phyloP scores from a whole-genome alignment of 2,888 invertebrate species.

The Nemapogon koenigi region DNA sequence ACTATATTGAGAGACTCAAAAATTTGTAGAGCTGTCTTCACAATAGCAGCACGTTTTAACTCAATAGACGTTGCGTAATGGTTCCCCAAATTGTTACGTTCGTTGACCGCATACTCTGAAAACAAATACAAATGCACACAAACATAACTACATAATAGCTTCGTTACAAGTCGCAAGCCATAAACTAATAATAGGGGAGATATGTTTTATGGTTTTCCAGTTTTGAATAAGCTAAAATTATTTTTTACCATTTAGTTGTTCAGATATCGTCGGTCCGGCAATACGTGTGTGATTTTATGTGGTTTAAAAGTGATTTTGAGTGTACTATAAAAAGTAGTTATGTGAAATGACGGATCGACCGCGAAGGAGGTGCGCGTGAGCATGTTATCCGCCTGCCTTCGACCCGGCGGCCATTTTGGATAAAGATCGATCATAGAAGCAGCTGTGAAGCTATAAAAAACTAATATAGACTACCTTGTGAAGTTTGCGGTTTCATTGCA shows the following conservation, averaged over 20 bases:
- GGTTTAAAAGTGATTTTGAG: too few relatives aligned
- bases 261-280: conserved; percentile 29
- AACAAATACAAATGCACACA: conserved; percentile 55
- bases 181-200: conserved; percentile 65
- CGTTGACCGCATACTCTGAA: conserved; percentile 52
- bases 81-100: conserved; percentile 46
- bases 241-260: conserved; percentile 54
- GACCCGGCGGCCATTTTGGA: conserved; percentile 58
- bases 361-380: conserved; percentile 46
- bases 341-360: conserved; percentile 36
- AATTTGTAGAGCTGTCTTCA: too few relatives aligned
- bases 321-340: conserved; percentile 31
- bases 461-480: conserved; percentile 27
- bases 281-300: too few relatives aligned
- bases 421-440: conserved; percentile 58
- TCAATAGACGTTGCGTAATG: conserved; percentile 37
- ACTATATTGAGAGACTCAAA: too few relatives aligned
- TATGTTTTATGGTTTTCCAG: conserved; percentile 59
- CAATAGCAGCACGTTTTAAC: background rate
- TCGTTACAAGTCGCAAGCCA: conserved; percentile 51
- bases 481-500: too few relatives aligned
- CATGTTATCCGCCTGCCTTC: conserved; percentile 47
- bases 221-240: conserved; percentile 47
- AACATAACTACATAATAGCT: conserved; percentile 56
- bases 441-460: conserved; percentile 58